Percentiles rank a stretch among this genome's conserved stretches.
Evolutionary conservation across 1,140 invertebrate genomes (phyloP).

Genomic region (Nephotettix cincticeps): DNA sequence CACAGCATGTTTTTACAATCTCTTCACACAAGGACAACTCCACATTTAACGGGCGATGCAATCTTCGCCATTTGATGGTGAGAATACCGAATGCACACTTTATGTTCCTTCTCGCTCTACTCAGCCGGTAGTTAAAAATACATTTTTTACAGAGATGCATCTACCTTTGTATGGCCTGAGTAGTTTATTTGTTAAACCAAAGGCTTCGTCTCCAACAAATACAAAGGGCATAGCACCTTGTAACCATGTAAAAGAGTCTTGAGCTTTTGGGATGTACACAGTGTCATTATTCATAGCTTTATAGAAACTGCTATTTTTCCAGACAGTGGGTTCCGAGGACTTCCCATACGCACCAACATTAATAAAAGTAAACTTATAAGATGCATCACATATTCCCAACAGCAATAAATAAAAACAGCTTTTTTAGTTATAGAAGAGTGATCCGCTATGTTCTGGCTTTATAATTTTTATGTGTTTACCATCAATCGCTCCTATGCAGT

Average conservation of each 20-base stretch:
- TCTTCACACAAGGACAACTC: conserved; percentile 25
- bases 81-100: conserved; percentile 44
- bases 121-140: conserved; percentile 47
- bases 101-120: conserved; percentile 38
- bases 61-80: conserved; percentile 38
- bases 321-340: conserved; percentile 2
- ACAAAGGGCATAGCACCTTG: neutral
- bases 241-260: neutral
- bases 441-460: conserved; percentile 24
- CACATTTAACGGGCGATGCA: conserved; percentile 40
- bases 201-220: conserved; percentile 10
- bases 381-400: conserved; percentile 17
- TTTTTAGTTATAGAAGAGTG: conserved; percentile 33
- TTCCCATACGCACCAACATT: conserved; percentile 32
- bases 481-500: conserved; percentile 50
- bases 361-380: conserved; percentile 18
- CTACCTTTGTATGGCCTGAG: conserved; percentile 25
- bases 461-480: conserved; percentile 44
- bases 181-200: neutral
- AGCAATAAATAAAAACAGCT: conserved; percentile 26
- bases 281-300: neutral
- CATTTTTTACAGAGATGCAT: conserved; percentile 37
- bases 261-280: neutral
- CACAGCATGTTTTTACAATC: conserved; percentile 11
- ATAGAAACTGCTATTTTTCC: neutral